Evolutionary conservation across 2,797 vertebrate species (phyloP).

Genomic region (Etheostoma perlongum): DNA sequence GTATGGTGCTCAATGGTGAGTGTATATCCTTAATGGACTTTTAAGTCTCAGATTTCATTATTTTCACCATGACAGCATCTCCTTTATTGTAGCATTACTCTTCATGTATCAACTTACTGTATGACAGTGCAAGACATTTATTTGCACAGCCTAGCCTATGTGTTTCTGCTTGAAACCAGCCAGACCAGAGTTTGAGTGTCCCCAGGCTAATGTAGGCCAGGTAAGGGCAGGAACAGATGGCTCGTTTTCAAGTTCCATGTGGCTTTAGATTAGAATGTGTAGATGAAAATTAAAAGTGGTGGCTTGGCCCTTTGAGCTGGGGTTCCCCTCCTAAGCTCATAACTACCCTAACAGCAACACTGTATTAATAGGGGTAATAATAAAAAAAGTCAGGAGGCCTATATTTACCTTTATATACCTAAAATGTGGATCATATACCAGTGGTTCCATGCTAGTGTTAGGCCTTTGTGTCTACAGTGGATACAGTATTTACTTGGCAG

Average conservation of each 20-base stretch:
- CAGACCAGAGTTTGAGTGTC: constrained; percentile 32
- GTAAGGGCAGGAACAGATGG: constrained; percentile 74
- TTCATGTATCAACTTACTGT: constrained; percentile 24
- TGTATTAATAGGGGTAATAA: constrained; percentile 57
- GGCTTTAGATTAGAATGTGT: constrained; percentile 72
- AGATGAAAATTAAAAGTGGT: constrained; percentile 80
- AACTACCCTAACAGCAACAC: constrained; percentile 56
- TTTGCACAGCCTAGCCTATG: constrained; percentile 26
- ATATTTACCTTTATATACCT: not conserved
- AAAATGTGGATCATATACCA: not conserved
- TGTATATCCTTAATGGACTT: constrained; percentile 32
- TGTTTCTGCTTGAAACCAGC: constrained; percentile 25
- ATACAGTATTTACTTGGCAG: not conserved
- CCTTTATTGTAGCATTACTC: constrained; percentile 32
- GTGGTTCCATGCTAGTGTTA: not conserved
- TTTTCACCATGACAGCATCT: constrained; percentile 18
- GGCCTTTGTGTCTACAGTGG: not conserved
- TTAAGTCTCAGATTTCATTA: constrained; percentile 16
- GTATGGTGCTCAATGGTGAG: constrained; percentile 34
- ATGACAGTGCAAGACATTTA: constrained; percentile 53
- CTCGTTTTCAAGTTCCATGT: constrained; percentile 75
- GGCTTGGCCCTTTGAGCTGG: constrained; percentile 55
- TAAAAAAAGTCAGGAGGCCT: constrained; percentile 34
- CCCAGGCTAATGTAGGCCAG: constrained; percentile 72
- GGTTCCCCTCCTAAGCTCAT: constrained; percentile 63